phyloP scores from a whole-genome alignment of 2,113 vertebrate species.

The Eurypyga helias region DNA sequence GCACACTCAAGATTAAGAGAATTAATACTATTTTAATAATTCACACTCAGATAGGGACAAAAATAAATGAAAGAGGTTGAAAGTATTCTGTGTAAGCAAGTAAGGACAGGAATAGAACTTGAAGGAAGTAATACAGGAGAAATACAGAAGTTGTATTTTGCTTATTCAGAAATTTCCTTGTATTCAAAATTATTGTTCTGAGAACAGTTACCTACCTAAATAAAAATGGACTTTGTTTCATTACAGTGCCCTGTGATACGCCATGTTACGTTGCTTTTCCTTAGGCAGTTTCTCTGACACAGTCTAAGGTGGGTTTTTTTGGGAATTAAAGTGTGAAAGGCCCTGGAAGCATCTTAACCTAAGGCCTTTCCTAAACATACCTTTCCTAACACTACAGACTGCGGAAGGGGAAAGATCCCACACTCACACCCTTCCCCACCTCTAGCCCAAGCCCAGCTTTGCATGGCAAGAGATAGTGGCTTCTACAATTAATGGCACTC shows the following conservation, averaged over 20 bases:
- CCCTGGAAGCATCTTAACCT: background rate
- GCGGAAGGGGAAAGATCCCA: background rate
- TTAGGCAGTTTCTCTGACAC: background rate
- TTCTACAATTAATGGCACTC: background rate
- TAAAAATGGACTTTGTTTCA: background rate
- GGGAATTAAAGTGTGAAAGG: background rate
- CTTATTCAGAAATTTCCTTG: background rate
- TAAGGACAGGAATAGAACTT: background rate
- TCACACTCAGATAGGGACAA: background rate
- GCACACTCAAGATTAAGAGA: background rate
- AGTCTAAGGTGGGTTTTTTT: background rate
- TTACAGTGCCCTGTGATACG: background rate
- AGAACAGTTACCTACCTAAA: background rate
- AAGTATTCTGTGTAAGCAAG: background rate
- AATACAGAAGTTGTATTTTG: background rate
- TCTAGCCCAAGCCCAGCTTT: background rate
- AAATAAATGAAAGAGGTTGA: background rate
- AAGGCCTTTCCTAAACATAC: background rate
- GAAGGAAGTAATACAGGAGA: background rate
- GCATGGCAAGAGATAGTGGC: rapidly evolving
- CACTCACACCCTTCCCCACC: no score
- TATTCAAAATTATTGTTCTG: background rate
- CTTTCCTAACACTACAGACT: background rate
- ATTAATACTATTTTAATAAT: background rate
- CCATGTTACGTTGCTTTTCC: background rate